phyloP scores from a whole-genome alignment of 2,113 vertebrate genomes.

The Sinosuthora webbiana region DNA sequence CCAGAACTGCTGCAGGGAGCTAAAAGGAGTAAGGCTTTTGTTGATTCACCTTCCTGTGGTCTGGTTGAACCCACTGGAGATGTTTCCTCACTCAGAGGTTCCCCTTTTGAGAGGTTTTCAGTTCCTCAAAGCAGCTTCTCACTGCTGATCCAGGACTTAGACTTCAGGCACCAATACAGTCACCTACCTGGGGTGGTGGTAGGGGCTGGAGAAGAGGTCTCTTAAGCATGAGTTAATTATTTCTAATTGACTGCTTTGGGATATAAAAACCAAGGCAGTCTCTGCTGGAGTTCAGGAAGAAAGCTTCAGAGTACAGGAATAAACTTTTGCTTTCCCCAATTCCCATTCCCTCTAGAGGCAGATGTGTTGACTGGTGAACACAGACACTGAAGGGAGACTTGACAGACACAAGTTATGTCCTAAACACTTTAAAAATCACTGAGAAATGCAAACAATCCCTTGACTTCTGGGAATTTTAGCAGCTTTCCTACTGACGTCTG shows the following conservation, averaged over 20 bases:
- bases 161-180: neutral
- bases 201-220: neutral
- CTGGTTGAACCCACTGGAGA: neutral
- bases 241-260: neutral
- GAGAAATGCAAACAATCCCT: conserved; percentile 22
- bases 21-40: neutral
- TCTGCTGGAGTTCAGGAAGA: neutral
- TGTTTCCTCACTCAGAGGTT: neutral
- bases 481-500: neutral
- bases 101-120: neutral
- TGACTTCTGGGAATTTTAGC: neutral
- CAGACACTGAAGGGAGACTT: neutral
- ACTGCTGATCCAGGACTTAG: neutral
- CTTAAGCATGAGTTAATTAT: neutral
- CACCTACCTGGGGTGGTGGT: neutral
- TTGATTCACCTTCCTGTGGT: neutral
- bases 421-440: neutral
- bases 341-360: neutral
- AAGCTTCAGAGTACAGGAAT: neutral
- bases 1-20: neutral
- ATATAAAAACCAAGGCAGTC: neutral
- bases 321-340: neutral
- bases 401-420: conserved; percentile 1
- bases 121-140: neutral
- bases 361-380: neutral